phyloP scores from a whole-genome alignment of 1,140 invertebrate genomes.

The Pectinophora gossypiella region DNA sequence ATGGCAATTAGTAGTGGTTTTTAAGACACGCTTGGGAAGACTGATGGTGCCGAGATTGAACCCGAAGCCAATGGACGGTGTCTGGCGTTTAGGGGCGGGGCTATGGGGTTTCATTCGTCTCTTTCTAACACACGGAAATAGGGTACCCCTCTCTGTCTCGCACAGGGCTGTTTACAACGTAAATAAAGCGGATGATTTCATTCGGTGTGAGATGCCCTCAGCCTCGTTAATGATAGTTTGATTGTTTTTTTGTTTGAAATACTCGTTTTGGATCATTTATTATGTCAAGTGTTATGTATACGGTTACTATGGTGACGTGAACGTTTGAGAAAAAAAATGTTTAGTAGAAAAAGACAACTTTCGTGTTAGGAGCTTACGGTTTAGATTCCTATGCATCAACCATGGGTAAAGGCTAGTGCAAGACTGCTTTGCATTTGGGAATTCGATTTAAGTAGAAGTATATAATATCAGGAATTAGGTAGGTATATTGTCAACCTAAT shows the following conservation, averaged over 20 bases:
- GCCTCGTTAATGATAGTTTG: conserved; percentile 36
- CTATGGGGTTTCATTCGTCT: conserved; percentile 28
- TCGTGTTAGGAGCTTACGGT: no score
- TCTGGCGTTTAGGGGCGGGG: conserved; percentile 45
- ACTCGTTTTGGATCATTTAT: background rate
- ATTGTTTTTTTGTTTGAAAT: conserved; percentile 5
- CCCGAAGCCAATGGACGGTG: conserved; percentile 53
- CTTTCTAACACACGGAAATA: conserved; percentile 14
- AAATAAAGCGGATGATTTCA: conserved; percentile 68
- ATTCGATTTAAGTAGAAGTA: no score
- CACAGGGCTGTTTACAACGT: conserved; percentile 47
- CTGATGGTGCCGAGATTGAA: conserved; percentile 56
- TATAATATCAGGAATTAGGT: no score
- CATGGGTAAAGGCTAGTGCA: no score
- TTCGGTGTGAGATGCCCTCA: conserved; percentile 31
- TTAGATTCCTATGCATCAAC: no score
- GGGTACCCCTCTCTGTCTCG: conserved; percentile 22
- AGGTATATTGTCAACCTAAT: no score
- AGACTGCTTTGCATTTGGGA: no score
- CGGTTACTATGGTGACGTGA: no score
- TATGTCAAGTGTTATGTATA: background rate
- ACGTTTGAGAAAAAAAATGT: no score
- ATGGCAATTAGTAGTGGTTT: conserved; percentile 48
- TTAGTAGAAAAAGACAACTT: no score
- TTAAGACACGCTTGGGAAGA: conserved; percentile 51